Conservation (phyloP, 2,113 vertebrate genomes). For the Triplophysa rosa region DNA sequence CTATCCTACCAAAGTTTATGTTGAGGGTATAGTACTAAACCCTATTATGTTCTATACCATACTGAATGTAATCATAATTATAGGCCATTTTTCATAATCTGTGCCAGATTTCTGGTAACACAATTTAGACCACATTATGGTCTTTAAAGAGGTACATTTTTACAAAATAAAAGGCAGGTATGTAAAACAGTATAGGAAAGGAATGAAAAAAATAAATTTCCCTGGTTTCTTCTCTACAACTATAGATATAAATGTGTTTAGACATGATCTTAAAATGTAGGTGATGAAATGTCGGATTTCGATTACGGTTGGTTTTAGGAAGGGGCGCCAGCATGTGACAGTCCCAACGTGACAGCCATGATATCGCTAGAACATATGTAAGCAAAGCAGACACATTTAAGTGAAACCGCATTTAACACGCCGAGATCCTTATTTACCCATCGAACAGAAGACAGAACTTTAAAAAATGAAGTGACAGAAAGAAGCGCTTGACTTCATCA, state of each 20-base stretch:
- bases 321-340: constrained; percentile 25
- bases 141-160: too few relatives aligned
- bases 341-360: constrained; percentile 36
- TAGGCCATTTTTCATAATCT: too few relatives aligned
- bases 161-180: too few relatives aligned
- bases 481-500: constrained; percentile 69
- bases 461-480: constrained; percentile 77
- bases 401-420: constrained; percentile 54
- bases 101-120: too few relatives aligned
- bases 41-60: too few relatives aligned
- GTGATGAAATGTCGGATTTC: background rate
- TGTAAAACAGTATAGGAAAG: too few relatives aligned
- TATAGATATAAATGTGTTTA: constrained; percentile 17
- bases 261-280: constrained; percentile 1
- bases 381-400: constrained; percentile 37
- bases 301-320: constrained; percentile 2
- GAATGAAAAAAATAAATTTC: too few relatives aligned
- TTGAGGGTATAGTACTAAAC: too few relatives aligned
- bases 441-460: constrained; percentile 64
- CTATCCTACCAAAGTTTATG: too few relatives aligned
- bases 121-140: too few relatives aligned
- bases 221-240: background rate
- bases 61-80: too few relatives aligned
- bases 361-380: constrained; percentile 15
- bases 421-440: constrained; percentile 72